Evolutionary conservation across 2,888 invertebrate species (phyloP).

Genomic region (Laspeyria flexula): DNA sequence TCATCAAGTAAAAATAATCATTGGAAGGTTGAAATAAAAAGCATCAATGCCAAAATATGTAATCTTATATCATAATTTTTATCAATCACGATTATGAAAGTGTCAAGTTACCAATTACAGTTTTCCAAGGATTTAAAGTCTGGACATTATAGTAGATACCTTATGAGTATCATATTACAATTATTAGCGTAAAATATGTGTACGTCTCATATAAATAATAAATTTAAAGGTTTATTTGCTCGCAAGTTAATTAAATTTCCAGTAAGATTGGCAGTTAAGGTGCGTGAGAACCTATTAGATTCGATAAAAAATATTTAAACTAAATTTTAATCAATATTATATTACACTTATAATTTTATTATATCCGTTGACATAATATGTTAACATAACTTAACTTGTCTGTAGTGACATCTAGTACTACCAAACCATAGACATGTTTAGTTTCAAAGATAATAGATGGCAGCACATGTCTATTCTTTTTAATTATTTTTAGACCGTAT

Average conservation of each 20-base stretch:
- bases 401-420: constrained; percentile 27
- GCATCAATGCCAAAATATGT: background rate
- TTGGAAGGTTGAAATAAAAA: too few species aligned
- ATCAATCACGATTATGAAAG: background rate
- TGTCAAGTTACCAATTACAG: background rate
- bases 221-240: too few species aligned
- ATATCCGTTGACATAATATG: too few species aligned
- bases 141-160: background rate
- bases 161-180: background rate
- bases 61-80: background rate
- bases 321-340: too few species aligned
- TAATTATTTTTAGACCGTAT: background rate
- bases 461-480: constrained; percentile 1
- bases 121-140: background rate
- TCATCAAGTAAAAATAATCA: too few species aligned
- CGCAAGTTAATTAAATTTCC: too few species aligned
- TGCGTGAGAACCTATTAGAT: too few species aligned
- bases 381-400: constrained; percentile 11
- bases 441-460: constrained; percentile 22
- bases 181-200: background rate
- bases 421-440: constrained; percentile 1
- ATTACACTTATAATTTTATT: too few species aligned
- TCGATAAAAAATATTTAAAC: too few species aligned
- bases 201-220: too few species aligned
- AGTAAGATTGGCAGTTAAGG: too few species aligned